Percentiles rank a stretch among this genome's conserved stretches.
Conservation (phyloP, 2,888 invertebrate species). For the Pherbina coryleti region DNA sequence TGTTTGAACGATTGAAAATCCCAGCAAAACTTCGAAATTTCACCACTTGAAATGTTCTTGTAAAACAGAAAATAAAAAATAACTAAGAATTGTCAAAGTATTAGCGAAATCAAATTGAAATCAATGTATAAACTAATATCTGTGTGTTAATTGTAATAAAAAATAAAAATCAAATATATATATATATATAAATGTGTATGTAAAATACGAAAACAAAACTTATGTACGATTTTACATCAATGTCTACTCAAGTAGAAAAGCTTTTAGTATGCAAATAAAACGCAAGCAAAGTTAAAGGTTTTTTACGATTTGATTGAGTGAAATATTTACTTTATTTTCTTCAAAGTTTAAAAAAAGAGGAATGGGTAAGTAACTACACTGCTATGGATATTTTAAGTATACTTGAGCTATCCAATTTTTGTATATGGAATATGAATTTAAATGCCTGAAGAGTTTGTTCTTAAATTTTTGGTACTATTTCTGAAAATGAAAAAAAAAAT, state of each 20-base stretch:
- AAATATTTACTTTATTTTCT: too few relatives aligned
- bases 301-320: too few relatives aligned
- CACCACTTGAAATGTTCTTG: constrained; percentile 12
- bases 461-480: too few relatives aligned
- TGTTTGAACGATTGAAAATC: constrained; percentile 31
- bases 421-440: too few relatives aligned
- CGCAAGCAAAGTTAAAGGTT: constrained; percentile 26
- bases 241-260: constrained; percentile 35
- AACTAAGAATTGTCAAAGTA: constrained; percentile 30
- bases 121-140: constrained; percentile 35
- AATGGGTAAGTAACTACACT: too few relatives aligned
- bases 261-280: constrained; percentile 39
- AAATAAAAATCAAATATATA: constrained; percentile 9
- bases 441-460: too few relatives aligned
- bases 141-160: constrained; percentile 39
- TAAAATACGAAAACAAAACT: constrained; percentile 28
- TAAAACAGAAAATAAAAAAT: constrained; percentile 9
- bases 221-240: constrained; percentile 35
- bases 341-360: too few relatives aligned
- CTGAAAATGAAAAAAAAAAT: too few relatives aligned
- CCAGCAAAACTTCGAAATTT: constrained; percentile 20
- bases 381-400: too few relatives aligned
- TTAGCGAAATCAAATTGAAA: constrained; percentile 31
- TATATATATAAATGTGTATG: constrained; percentile 30
- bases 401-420: too few relatives aligned